Percentiles rank a stretch among this genome's conserved stretches.
These are phyloP conservation scores for Condylura cristata DNA, from an alignment of 2,113 vertebrate genomes.

Conservation along the genomic window DNA sequence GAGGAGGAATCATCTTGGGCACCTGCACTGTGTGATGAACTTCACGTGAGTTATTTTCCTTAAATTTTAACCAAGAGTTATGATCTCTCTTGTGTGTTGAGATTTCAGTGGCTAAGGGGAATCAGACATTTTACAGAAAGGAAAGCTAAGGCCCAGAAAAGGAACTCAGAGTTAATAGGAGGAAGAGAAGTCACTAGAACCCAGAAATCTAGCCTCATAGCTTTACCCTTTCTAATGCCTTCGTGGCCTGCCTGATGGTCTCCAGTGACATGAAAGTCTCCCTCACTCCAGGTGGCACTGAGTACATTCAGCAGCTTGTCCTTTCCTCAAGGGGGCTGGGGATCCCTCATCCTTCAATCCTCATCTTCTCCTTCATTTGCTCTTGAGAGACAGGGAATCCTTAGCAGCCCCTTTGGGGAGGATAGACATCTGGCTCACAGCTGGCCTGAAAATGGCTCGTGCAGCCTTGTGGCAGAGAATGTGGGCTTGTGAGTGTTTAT, in stretches of 20 bases:
- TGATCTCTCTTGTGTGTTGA: not conserved
- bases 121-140: not conserved
- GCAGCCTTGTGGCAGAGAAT: not conserved
- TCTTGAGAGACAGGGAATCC: not conserved
- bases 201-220: not conserved
- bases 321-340: not conserved
- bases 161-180: not conserved
- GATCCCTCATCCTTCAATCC: rapidly evolving
- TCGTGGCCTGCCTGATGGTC: not conserved
- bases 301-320: not conserved
- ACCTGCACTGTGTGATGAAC: not conserved
- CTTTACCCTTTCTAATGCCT: not conserved
- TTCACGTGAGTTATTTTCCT: not conserved
- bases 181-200: not conserved
- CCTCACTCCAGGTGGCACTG: not conserved
- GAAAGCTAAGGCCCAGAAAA: not conserved
- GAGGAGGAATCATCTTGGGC: not conserved
- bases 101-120: not conserved
- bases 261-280: rapidly evolving
- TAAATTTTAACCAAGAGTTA: not conserved
- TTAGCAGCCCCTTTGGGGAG: not conserved
- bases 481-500: conserved; percentile 16
- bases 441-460: not conserved
- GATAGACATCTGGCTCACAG: conserved; percentile 64
- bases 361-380: not conserved